Conservation (phyloP, 2,888 invertebrate species). For the Tenthredo distinguenda region DNA sequence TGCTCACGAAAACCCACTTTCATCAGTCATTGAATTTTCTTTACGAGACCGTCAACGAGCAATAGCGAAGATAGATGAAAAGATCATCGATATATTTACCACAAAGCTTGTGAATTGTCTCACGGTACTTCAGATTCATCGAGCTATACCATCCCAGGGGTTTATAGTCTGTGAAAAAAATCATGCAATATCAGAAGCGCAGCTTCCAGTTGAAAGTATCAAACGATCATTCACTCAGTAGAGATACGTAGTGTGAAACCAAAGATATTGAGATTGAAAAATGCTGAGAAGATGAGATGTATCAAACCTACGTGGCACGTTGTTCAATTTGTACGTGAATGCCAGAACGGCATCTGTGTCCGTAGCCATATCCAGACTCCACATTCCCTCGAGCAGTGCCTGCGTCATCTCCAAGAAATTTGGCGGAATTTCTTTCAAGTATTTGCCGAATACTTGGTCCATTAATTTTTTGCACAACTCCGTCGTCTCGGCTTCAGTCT, state of each 20-base stretch:
- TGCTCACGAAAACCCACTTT: background rate
- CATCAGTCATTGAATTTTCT: background rate
- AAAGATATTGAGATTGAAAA: background rate
- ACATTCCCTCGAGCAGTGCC: slow-evolving; percentile 83
- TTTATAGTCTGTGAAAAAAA: slow-evolving; percentile 61
- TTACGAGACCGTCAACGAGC: background rate
- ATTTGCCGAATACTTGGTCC: slow-evolving; percentile 81
- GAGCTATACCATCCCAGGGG: slow-evolving; percentile 60
- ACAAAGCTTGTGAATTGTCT: slow-evolving; percentile 51
- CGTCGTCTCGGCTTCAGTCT: slow-evolving; percentile 82
- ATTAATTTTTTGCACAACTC: slow-evolving; percentile 79
- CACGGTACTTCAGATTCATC: slow-evolving; percentile 58
- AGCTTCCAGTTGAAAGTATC: background rate
- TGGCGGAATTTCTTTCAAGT: slow-evolving; percentile 81
- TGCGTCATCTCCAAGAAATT: slow-evolving; percentile 83
- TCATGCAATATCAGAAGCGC: background rate
- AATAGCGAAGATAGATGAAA: background rate
- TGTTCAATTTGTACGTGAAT: slow-evolving; percentile 79
- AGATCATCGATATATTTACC: slow-evolving; percentile 66
- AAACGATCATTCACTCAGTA: too few relatives aligned
- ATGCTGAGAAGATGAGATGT: background rate
- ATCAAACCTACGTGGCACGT: slow-evolving; percentile 60
- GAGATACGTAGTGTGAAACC: too few relatives aligned
- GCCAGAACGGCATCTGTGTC: slow-evolving; percentile 80
- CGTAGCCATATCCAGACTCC: slow-evolving; percentile 82